Evolutionary conservation across 2,888 invertebrate genomes (phyloP).

Genomic region (Drosophila lacicola): DNA sequence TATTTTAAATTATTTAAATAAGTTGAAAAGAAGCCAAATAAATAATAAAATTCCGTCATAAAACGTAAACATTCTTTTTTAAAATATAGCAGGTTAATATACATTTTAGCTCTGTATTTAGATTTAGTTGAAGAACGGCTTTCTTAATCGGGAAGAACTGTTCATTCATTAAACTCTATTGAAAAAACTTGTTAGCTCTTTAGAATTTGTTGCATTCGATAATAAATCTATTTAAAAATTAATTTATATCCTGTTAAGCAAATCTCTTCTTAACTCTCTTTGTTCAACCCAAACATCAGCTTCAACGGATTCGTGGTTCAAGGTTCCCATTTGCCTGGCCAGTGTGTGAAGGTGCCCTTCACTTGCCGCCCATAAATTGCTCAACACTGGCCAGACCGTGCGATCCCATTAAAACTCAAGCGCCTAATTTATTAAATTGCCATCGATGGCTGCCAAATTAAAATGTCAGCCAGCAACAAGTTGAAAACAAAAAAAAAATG

Average conservation of each 20-base stretch:
- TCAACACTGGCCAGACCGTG: slow-evolving; percentile 46
- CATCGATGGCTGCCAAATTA: slow-evolving; percentile 80
- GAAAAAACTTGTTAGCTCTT: no score
- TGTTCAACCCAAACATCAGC: background rate
- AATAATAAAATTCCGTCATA: background rate
- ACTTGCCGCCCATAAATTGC: slow-evolving; percentile 55
- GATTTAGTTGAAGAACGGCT: no score
- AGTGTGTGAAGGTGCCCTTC: slow-evolving; percentile 54
- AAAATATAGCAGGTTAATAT: no score
- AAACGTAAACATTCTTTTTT: background rate
- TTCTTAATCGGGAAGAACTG: no score
- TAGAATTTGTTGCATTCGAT: background rate
- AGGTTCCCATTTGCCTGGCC: slow-evolving; percentile 21
- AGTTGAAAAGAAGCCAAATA: background rate
- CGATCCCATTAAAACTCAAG: slow-evolving; percentile 65
- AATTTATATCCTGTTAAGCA: background rate
- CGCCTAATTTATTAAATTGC: slow-evolving; percentile 68
- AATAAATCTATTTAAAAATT: background rate
- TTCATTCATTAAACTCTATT: no score
- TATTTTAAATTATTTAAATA: background rate
- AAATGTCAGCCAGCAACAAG: slow-evolving; percentile 68
- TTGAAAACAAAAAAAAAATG: slow-evolving; percentile 8
- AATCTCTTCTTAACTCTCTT: background rate
- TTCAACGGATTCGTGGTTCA: slow-evolving; percentile 35
- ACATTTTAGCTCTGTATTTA: no score